Percentiles rank a stretch among this genome's conserved stretches.
Evolutionary conservation across 2,113 vertebrate genomes (phyloP).

Genomic region (Rhynchomys soricoides): DNA sequence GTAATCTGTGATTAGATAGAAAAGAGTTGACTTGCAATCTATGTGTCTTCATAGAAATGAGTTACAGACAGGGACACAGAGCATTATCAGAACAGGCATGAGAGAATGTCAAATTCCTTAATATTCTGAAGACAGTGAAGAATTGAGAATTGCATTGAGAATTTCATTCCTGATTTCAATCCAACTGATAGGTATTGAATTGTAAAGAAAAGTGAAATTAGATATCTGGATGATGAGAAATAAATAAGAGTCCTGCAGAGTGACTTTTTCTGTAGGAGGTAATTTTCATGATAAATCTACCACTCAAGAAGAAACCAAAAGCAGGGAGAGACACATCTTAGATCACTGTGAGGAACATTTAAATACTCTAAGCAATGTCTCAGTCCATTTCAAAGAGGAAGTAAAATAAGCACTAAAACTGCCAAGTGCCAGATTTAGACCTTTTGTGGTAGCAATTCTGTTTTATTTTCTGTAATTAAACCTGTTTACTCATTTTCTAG

Average conservation of each 20-base stretch:
- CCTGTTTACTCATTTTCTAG: slow-evolving; percentile 77
- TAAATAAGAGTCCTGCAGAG: slow-evolving; percentile 12
- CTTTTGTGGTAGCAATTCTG: slow-evolving; percentile 75
- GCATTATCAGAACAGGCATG: neutral
- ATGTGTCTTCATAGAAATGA: slow-evolving; percentile 33
- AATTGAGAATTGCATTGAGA: fast-evolving
- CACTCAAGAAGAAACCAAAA: neutral
- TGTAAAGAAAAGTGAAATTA: slow-evolving; percentile 33
- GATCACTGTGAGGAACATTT: slow-evolving; percentile 47
- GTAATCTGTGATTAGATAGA: slow-evolving; percentile 24
- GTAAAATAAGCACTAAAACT: slow-evolving; percentile 71
- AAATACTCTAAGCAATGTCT: slow-evolving; percentile 56
- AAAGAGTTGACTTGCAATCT: slow-evolving; percentile 58
- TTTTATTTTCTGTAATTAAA: slow-evolving; percentile 84
- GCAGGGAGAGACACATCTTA: neutral
- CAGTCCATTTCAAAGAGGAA: slow-evolving; percentile 71
- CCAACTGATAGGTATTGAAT: neutral
- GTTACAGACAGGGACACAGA: neutral
- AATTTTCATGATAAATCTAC: slow-evolving; percentile 1
- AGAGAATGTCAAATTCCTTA: neutral
- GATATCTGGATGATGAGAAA: neutral
- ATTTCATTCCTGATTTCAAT: slow-evolving; percentile 11
- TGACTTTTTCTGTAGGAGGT: neutral
- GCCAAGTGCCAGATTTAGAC: slow-evolving; percentile 74
- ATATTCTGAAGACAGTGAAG: slow-evolving; percentile 20